A percentile compares a stretch with the other conserved stretches of the same genome.
Conservation (phyloP, 2,797 vertebrate genomes). For the Philypnodon macrostomus region DNA sequence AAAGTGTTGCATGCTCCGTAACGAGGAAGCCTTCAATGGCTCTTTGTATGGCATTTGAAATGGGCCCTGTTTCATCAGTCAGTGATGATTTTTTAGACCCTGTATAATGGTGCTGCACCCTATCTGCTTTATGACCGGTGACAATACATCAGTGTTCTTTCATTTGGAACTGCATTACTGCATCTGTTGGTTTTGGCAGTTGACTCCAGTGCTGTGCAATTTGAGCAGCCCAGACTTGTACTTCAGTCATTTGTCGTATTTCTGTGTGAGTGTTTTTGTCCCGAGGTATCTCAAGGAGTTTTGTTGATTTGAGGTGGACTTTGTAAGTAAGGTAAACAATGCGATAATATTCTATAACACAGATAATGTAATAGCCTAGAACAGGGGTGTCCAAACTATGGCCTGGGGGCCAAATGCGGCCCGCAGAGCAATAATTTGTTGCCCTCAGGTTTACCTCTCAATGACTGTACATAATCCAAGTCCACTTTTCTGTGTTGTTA, state of each 20-base stretch:
- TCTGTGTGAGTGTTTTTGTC: constrained; percentile 16
- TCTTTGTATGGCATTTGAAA: constrained; percentile 70
- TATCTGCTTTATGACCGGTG: constrained; percentile 73
- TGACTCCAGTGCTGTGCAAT: constrained; percentile 66
- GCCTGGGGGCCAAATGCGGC: too few relatives aligned
- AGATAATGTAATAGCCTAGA: constrained; percentile 2
- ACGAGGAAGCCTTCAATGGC: constrained; percentile 51
- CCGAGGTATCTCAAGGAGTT: constrained; percentile 19
- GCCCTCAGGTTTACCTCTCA: too few relatives aligned
- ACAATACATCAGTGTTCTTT: constrained; percentile 75
- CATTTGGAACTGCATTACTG: constrained; percentile 72
- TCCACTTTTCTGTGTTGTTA: too few relatives aligned
- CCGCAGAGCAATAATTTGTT: too few relatives aligned
- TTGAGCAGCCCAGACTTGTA: constrained; percentile 68
- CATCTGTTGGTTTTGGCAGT: constrained; percentile 76
- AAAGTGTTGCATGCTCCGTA: constrained; percentile 56
- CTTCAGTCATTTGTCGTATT: constrained; percentile 79
- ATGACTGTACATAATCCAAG: too few relatives aligned
- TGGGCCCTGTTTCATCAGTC: constrained; percentile 70
- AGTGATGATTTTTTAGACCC: constrained; percentile 71
- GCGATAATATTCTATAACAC: constrained; percentile 7
- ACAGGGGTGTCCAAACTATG: too few relatives aligned
- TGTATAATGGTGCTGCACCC: constrained; percentile 67
- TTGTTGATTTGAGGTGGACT: constrained; percentile 20
- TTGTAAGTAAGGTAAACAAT: constrained; percentile 33